Base-by-base conservation (phyloP, 2,797 vertebrate genomes). In the Anomalospiza imberbis region DNA sequence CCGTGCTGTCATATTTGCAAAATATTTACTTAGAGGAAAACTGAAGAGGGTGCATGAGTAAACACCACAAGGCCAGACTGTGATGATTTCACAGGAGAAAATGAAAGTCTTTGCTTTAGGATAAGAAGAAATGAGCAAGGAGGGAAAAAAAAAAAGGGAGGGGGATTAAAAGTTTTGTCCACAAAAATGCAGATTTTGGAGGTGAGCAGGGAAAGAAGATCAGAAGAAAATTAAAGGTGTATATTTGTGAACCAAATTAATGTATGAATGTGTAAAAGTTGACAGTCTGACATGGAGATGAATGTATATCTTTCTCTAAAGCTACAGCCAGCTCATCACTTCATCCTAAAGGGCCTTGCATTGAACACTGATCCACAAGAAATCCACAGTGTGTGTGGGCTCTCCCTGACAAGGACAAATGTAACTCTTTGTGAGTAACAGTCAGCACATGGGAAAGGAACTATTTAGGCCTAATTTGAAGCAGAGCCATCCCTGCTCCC, bases 241-340 rank as follows among this genome's bases (percentile, higher is more conserved):
- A 10, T 89, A 87, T 93, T 95, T 94, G 32, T 92, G 54, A 91
- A 94, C 34, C 50, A 91, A 93, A 95, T 95, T 85, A 95, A 90
- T 68, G 28, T 20, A 85, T 36, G 26, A 92, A 93, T 91, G 58
- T 3, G 1, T 89, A 87, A 94, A 94, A 29, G 16, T 67, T 45
- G 36, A 44, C 68, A 66, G 11, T 32, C 50, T 95, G 92, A 82
- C 36, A n/a, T 6, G 25, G 32, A 88, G 82, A 95, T 76, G 57
- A 95, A 92, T 92, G 17, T 38, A 28, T 70, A 55, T 65, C 51
- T 70, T 95, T 88, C 79, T 93, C 71, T 74, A 72, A 89, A 95
- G 86, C 90, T 92, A 61, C 38, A 96, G 55, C 62, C 93, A 92
- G 65, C 67, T 93, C 91, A 91, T 91, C 82, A 26, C 42, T 72